These are phyloP conservation scores for Myopa testacea DNA, from an alignment of 2,888 invertebrate species.

Conservation along the genomic window DNA sequence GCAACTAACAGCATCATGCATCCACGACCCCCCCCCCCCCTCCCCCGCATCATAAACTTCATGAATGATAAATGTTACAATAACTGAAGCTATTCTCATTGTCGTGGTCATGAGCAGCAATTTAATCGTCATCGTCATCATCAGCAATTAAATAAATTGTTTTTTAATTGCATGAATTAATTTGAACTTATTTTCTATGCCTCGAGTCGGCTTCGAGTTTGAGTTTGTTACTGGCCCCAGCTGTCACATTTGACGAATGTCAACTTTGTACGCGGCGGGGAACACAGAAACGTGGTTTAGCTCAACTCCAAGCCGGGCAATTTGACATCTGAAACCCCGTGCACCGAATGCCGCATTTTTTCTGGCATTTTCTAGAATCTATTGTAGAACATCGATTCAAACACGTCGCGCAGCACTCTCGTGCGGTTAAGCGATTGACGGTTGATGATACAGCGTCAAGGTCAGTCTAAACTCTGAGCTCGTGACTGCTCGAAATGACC, in stretches of 20 bases:
- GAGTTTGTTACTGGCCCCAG: conserved; percentile 33
- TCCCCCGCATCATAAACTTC: not conserved
- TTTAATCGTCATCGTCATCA: conserved; percentile 14
- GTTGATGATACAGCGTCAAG: no score
- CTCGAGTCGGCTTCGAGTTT: not conserved
- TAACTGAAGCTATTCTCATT: not conserved
- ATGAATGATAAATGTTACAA: conserved; percentile 4
- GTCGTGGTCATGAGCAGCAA: not conserved
- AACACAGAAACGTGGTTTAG: not conserved
- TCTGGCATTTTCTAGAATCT: conserved; percentile 29
- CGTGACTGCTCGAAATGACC: no score
- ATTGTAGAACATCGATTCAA: not conserved
- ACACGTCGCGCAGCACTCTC: no score
- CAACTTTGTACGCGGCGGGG: conserved; percentile 44
- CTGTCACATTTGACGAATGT: conserved; percentile 51
- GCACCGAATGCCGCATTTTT: conserved; percentile 17
- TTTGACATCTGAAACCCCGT: conserved; percentile 16
- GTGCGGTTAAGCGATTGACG: no score
- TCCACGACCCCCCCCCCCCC: no score
- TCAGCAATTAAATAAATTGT: conserved; percentile 23
- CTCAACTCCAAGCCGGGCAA: conserved; percentile 10
- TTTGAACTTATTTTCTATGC: conserved; percentile 29
- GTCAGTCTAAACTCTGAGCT: no score
- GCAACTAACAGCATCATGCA: no score
- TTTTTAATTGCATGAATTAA: conserved; percentile 35